These are phyloP conservation scores for Orbicella faveolata DNA, from an alignment of 64 coral and sea anemone genomes.

Conservation along the genomic window DNA sequence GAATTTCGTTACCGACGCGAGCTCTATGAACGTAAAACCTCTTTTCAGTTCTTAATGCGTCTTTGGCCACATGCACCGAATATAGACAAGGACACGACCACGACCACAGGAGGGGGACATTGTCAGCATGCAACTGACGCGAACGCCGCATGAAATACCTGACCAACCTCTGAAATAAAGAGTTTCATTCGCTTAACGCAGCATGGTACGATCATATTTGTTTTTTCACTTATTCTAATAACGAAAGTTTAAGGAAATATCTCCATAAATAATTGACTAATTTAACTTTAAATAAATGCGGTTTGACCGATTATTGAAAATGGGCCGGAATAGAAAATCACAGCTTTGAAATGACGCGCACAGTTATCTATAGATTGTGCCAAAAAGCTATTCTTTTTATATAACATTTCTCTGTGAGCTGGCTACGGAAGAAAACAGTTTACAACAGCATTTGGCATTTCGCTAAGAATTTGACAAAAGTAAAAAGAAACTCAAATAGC, in stretches of 20 bases:
- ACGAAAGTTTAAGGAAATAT: not conserved
- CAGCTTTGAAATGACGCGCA: not conserved
- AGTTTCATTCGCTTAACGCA: not conserved
- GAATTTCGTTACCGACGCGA: no score
- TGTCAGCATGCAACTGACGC: not conserved
- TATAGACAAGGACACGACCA: no score
- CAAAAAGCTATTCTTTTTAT: no score
- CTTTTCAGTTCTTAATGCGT: no score
- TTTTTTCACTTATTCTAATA: not conserved
- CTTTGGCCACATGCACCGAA: no score
- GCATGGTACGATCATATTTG: not conserved
- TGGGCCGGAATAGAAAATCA: not conserved
- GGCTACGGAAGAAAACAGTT: no score
- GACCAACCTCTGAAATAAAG: not conserved
- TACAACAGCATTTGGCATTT: no score
- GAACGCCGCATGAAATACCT: not conserved
- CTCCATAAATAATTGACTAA: not conserved
- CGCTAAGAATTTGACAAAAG: no score
- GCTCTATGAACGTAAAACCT: no score
- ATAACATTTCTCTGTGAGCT: no score
- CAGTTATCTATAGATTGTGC: not conserved
- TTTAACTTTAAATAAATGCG: not conserved
- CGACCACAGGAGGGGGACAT: not conserved
- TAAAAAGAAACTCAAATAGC: no score
- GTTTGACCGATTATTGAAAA: not conserved